Percentiles rank a stretch among this genome's conserved stretches.
Conservation (phyloP, 1,140 invertebrate species). For the Coboldia fuscipes region DNA sequence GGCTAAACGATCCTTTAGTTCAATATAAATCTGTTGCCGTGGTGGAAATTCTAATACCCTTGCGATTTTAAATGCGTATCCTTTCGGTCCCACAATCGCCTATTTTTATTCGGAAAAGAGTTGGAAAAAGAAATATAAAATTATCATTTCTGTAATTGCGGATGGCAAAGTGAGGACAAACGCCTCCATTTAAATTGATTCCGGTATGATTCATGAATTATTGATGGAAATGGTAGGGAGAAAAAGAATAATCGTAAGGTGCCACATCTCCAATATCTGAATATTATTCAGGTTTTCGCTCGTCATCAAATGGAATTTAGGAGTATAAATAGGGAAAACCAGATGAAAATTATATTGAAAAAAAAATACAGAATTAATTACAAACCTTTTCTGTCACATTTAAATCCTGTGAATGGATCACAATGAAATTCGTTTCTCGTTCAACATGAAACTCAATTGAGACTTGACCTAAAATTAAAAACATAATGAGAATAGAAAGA, state of each 20-base stretch:
- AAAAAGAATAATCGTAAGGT: too few species aligned
- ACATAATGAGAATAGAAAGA: conserved; percentile 5
- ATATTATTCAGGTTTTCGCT: too few species aligned
- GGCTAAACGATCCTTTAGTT: conserved; percentile 56
- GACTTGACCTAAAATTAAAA: conserved; percentile 44
- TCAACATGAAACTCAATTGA: conserved; percentile 66
- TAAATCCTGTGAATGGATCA: conserved; percentile 76
- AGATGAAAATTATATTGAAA: not conserved
- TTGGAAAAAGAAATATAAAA: too few species aligned
- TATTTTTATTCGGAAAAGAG: too few species aligned
- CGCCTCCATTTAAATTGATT: too few species aligned
- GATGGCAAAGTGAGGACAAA: too few species aligned
- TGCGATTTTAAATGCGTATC: conserved; percentile 44
- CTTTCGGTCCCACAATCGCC: conserved; percentile 47
- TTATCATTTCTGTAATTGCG: too few species aligned
- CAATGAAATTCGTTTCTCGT: conserved; percentile 68
- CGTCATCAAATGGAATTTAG: too few species aligned
- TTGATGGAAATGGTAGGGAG: too few species aligned
- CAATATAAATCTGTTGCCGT: conserved; percentile 69
- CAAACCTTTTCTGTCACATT: conserved; percentile 63
- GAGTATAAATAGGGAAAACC: not conserved
- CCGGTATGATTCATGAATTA: too few species aligned
- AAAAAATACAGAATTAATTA: conserved; percentile 3
- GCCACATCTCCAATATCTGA: too few species aligned
- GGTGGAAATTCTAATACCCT: conserved; percentile 57